These are phyloP conservation scores for Hirundichthys speculiger DNA, from an alignment of 2,113 vertebrate species.

Conservation along the genomic window DNA sequence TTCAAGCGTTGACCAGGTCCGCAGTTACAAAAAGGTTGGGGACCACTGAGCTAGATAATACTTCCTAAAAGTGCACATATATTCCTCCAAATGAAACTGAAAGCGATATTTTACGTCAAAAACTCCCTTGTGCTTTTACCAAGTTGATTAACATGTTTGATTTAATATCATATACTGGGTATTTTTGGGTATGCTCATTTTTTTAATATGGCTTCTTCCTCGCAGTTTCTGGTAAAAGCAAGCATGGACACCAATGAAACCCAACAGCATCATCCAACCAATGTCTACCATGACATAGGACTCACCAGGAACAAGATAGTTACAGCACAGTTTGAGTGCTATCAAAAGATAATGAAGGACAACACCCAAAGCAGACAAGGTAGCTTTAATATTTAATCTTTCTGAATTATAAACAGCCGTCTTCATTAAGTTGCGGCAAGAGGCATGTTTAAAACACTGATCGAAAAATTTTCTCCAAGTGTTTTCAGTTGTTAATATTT, in stretches of 20 bases:
- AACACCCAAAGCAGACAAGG: constrained; percentile 57
- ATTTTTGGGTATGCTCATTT: not conserved
- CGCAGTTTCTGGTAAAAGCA: constrained; percentile 78
- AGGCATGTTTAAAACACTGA: not conserved
- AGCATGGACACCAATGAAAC: constrained; percentile 78
- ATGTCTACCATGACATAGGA: constrained; percentile 78
- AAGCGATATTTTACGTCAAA: too few relatives aligned
- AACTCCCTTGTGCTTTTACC: too few relatives aligned
- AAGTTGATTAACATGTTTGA: too few relatives aligned
- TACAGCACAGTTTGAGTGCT: constrained; percentile 97
- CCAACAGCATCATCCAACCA: constrained; percentile 61
- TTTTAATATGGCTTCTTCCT: not conserved
- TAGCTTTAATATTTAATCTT: constrained; percentile 24
- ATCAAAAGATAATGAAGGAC: constrained; percentile 94
- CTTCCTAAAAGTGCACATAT: too few relatives aligned
- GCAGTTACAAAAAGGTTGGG: too few relatives aligned
- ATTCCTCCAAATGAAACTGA: too few relatives aligned
- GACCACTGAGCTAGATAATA: too few relatives aligned
- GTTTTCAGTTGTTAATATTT: too few relatives aligned
- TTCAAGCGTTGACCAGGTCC: too few relatives aligned
- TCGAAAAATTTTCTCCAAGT: too few relatives aligned
- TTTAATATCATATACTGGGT: too few relatives aligned
- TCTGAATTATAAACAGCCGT: not conserved
- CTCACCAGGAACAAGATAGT: constrained; percentile 93
- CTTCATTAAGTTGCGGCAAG: too few relatives aligned